Evolutionary conservation across 2,797 vertebrate species (phyloP), one percentile per base, ranked within the genome.

Genomic region (Poecilia velifera): DNA sequence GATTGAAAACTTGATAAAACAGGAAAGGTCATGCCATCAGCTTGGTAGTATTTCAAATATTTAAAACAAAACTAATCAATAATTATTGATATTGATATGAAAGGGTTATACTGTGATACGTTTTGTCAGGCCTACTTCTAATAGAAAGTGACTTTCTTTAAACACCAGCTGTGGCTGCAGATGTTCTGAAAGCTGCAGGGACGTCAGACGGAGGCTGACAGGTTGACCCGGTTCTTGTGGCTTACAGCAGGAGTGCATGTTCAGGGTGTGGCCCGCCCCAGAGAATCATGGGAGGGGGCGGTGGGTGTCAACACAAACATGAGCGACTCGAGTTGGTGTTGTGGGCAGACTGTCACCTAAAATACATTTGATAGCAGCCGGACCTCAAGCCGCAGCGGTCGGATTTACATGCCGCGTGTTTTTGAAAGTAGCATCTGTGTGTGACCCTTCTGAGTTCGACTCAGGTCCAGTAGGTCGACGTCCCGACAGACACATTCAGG

Each of bases 331-430:
- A 86, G 81, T 79, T 0, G 84, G 76, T 91, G 87, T 89, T 87
- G 84, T 76, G 81, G 86, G 81, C 83, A 85, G 82, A 90, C 84
- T 85, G 74, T 68, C 62, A 87, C 86, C 88, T 68, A 84, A 88
- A 95, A 94, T 92, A 93, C 81, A 82, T 66, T 70, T 81, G 46
- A 82, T 82, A 82, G 86, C 86, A 81, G 74, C 72, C 45, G 77
- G 86, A 91, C 89, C 82, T 86, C 89, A 90, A 90, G 86, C 91
- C 89, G 77, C 90, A 89, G 86, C 57, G 90, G 91, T 89, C 0
- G 74, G 77, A 86, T 90, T 77, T 83, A 86, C 83, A 87, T 85
- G 81, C 89, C 91, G 91, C 81, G 34, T 10, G 18, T 64, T 75
- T 25, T 6, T 28, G 0, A 1, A 41, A 16, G 6, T 12, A 71